A percentile compares a stretch with the other conserved stretches of the same genome.
These are phyloP conservation scores for Latrodectus hesperus DNA, from an alignment of 2,888 invertebrate genomes.

Conservation along the genomic window DNA sequence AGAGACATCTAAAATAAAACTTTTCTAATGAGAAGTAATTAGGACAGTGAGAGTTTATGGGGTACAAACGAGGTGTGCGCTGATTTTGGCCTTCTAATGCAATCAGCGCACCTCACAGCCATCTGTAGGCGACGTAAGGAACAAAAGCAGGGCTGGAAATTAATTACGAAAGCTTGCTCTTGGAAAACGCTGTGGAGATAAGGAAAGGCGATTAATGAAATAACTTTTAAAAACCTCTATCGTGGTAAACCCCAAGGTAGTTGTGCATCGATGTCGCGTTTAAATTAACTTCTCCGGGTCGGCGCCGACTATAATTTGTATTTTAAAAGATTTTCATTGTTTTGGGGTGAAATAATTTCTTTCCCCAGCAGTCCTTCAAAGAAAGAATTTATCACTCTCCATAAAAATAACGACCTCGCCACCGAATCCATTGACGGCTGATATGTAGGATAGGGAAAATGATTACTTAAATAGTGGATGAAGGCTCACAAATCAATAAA, in stretches of 20 bases:
- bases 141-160: slow-evolving; percentile 59
- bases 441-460: no score
- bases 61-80: slow-evolving; percentile 7
- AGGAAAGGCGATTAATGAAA: slow-evolving; percentile 57
- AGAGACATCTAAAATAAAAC: slow-evolving; percentile 17
- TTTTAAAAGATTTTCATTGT: slow-evolving; percentile 54
- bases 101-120: slow-evolving; percentile 52
- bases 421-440: background rate
- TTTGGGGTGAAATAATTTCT: slow-evolving; percentile 47
- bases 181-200: slow-evolving; percentile 32
- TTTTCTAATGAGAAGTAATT: slow-evolving; percentile 41
- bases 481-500: no score
- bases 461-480: no score
- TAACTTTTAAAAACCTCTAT: slow-evolving; percentile 58
- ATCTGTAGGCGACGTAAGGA: slow-evolving; percentile 44
- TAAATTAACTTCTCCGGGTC: slow-evolving; percentile 58
- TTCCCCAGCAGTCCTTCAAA: slow-evolving; percentile 34
- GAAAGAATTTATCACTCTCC: slow-evolving; percentile 13
- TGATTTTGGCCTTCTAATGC: slow-evolving; percentile 35
- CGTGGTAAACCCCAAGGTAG: slow-evolving; percentile 19
- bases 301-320: slow-evolving; percentile 41
- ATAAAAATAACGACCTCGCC: background rate
- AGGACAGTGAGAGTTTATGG: slow-evolving; percentile 15
- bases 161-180: slow-evolving; percentile 57
- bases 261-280: slow-evolving; percentile 51